Conservation (phyloP, 2,113 vertebrate genomes). For the Grantiella picta region DNA sequence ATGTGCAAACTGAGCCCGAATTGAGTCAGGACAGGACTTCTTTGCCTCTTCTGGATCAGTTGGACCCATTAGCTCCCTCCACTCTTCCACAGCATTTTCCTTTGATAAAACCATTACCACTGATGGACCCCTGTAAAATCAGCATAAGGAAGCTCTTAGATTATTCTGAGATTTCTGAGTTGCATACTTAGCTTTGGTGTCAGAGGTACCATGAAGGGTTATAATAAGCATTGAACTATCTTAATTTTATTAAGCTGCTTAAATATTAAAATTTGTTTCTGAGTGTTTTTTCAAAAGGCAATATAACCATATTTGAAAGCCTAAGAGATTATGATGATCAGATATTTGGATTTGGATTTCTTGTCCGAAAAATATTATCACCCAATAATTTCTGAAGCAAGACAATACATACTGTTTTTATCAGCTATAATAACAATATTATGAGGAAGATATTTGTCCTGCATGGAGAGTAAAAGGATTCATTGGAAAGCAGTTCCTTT, state of each 20-base stretch:
- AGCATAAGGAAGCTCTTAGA: not conserved
- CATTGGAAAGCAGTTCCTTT: not conserved
- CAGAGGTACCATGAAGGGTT: not conserved
- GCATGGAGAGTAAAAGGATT: not conserved
- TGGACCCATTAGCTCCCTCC: conserved; percentile 64
- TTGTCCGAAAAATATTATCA: not conserved
- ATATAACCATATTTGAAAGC: not conserved
- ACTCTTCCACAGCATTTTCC: conserved; percentile 67
- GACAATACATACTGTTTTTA: not conserved
- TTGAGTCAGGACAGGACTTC: conserved; percentile 4
- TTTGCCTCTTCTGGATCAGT: conserved; percentile 34
- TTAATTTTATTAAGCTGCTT: not conserved
- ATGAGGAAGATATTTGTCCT: not conserved
- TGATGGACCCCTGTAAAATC: conserved; percentile 47
- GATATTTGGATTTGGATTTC: not conserved
- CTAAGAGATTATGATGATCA: not conserved
- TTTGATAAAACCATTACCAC: conserved; percentile 64
- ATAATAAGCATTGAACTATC: not conserved
- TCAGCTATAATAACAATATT: not conserved
- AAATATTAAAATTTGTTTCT: not conserved
- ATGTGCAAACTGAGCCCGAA: conserved; percentile 56
- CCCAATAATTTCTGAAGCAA: not conserved
- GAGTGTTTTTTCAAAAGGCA: not conserved
- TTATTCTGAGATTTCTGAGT: not conserved
- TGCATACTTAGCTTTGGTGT: not conserved